Evolutionary conservation across 2,797 vertebrate genomes (phyloP).

Genomic region (Selene dorsalis): DNA sequence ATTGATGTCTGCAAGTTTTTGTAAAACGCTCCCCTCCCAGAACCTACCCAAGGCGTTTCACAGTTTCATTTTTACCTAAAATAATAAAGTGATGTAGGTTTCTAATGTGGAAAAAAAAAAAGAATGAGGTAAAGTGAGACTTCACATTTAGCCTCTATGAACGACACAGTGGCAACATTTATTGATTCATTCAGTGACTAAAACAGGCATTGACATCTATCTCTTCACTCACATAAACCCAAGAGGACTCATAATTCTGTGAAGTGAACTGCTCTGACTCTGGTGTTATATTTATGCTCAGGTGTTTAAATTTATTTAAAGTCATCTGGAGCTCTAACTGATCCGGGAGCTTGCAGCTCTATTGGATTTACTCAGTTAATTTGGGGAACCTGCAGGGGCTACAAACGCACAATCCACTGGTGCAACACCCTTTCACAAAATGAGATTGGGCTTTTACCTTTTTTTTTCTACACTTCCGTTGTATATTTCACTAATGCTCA

Average conservation of each 20-base stretch:
- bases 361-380: constrained; percentile 52
- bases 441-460: constrained; percentile 46
- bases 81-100: not conserved
- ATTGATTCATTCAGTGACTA: constrained; percentile 3
- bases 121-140: not conserved
- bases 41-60: not conserved
- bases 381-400: constrained; percentile 18
- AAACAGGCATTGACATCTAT: constrained; percentile 10
- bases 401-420: constrained; percentile 15
- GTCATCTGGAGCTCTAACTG: constrained; percentile 24
- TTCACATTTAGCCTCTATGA: not conserved
- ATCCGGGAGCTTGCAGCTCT: constrained; percentile 14
- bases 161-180: not conserved
- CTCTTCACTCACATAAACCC: not conserved
- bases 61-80: constrained; percentile 4
- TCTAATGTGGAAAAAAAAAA: not conserved
- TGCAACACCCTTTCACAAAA: constrained; percentile 47
- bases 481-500: constrained; percentile 63
- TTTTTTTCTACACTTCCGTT: constrained; percentile 40
- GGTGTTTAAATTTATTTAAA: constrained; percentile 45
- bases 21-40: constrained; percentile 6
- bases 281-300: constrained; percentile 20
- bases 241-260: not conserved
- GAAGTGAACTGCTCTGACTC: constrained; percentile 15
- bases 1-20: constrained; percentile 43